Percentiles rank a stretch among this genome's conserved stretches.
These are phyloP conservation scores for Philopedon plagiatum DNA, from an alignment of 2,888 invertebrate species.

Conservation along the genomic window DNA sequence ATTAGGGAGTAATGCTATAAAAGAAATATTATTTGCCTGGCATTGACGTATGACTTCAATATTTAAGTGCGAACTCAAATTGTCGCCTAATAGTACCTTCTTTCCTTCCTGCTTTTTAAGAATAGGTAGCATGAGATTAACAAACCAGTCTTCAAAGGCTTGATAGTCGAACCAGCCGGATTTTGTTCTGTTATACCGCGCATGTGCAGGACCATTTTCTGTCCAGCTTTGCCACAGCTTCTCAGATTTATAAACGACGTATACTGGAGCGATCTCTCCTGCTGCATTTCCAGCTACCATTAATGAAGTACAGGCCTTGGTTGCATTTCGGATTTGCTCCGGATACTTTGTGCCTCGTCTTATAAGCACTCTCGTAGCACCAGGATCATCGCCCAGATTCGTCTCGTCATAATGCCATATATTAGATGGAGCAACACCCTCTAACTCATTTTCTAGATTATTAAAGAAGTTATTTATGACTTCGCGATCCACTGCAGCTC, in stretches of 20 bases:
- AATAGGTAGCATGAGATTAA: constrained; percentile 47
- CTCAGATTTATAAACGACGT: constrained; percentile 57
- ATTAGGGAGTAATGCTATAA: constrained; percentile 37
- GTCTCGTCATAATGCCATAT: constrained; percentile 49
- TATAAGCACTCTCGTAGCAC: constrained; percentile 45
- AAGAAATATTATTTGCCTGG: constrained; percentile 44
- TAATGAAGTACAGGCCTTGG: constrained; percentile 56
- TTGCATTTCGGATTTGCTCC: constrained; percentile 55
- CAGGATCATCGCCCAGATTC: constrained; percentile 61
- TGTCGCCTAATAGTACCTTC: constrained; percentile 51
- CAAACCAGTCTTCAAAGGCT: constrained; percentile 53
- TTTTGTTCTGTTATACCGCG: constrained; percentile 45
- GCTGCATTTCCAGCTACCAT: constrained; percentile 58
- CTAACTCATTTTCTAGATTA: constrained; percentile 24
- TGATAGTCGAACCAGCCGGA: constrained; percentile 47
- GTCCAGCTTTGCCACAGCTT: no score
- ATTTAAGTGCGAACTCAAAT: constrained; percentile 50
- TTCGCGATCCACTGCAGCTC: constrained; percentile 39
- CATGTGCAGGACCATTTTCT: constrained; percentile 44
- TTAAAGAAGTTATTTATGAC: constrained; percentile 39
- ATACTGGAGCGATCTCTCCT: constrained; percentile 57
- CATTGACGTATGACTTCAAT: constrained; percentile 44
- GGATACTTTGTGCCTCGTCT: constrained; percentile 55
- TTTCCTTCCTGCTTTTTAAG: constrained; percentile 50
- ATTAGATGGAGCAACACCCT: constrained; percentile 35